These are phyloP conservation scores for Ctenochaetus hawaiiensis DNA, from an alignment of 2,797 vertebrate species.

Conservation along the genomic window DNA sequence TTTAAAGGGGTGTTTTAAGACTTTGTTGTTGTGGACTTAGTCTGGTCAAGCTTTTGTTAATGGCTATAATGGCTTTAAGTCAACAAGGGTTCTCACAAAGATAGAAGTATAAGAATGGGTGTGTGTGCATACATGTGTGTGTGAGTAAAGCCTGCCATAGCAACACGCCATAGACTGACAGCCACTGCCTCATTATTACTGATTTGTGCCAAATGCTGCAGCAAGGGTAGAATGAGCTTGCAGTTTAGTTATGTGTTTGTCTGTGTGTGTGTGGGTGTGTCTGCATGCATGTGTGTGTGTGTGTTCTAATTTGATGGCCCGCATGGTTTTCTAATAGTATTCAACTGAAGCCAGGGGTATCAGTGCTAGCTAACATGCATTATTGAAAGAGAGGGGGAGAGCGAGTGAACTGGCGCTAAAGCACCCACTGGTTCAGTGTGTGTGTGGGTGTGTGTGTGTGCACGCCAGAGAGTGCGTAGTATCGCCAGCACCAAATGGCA, in stretches of 20 bases:
- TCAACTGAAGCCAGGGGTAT: slow-evolving; percentile 38
- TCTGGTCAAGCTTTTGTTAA: no score
- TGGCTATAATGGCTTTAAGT: no score
- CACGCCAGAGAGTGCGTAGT: background rate
- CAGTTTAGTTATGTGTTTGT: slow-evolving; percentile 4
- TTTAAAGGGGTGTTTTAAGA: no score
- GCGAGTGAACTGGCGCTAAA: slow-evolving; percentile 12
- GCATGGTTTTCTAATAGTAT: slow-evolving; percentile 27
- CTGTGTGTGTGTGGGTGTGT: slow-evolving; percentile 7
- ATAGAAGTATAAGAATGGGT: no score
- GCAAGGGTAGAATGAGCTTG: background rate
- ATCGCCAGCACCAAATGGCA: slow-evolving; percentile 29
- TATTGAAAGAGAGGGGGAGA: slow-evolving; percentile 36
- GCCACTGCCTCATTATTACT: slow-evolving; percentile 32
- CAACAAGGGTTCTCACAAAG: no score
- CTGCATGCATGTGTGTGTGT: background rate
- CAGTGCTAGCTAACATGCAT: slow-evolving; percentile 51
- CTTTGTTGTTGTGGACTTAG: no score
- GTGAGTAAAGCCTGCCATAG: slow-evolving; percentile 8
- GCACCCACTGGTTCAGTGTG: slow-evolving; percentile 2
- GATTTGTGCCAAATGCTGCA: slow-evolving; percentile 26
- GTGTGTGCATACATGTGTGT: background rate
- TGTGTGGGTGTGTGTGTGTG: slow-evolving; percentile 14
- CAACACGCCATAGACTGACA: slow-evolving; percentile 7
- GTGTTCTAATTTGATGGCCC: slow-evolving; percentile 18